These are phyloP conservation scores for Sturnira hondurensis DNA, from an alignment of 2,113 vertebrate genomes.

Conservation along the genomic window DNA sequence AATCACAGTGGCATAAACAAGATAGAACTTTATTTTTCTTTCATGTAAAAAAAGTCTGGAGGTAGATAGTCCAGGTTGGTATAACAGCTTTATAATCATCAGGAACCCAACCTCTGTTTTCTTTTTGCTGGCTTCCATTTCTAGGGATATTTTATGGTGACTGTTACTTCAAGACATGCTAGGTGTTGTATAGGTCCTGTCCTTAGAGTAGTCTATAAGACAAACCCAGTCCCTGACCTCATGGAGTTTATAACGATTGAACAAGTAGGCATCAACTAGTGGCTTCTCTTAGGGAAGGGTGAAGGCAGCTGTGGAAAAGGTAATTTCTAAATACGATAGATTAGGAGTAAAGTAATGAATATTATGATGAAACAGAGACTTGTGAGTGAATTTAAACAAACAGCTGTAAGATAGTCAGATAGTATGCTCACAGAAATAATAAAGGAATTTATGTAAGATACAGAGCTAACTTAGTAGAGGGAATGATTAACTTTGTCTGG, in stretches of 20 bases:
- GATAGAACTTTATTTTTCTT: not conserved
- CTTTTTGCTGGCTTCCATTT: not conserved
- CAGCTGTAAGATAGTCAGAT: not conserved
- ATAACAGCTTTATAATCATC: not conserved
- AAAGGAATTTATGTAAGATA: not conserved
- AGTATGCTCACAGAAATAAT: not conserved
- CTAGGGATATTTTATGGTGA: not conserved
- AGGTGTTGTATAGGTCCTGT: not conserved
- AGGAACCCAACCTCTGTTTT: not conserved
- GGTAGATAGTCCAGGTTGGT: not conserved
- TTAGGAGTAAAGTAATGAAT: not conserved
- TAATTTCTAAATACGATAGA: not conserved
- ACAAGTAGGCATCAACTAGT: not conserved
- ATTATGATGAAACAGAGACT: not conserved
- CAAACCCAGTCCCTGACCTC: not conserved
- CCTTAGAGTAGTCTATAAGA: not conserved
- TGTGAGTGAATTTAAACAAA: not conserved
- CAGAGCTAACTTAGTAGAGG: not conserved
- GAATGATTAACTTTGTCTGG: not conserved
- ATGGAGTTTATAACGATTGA: not conserved
- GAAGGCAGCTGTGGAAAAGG: not conserved
- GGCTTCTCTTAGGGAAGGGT: not conserved
- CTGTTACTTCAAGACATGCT: not conserved
- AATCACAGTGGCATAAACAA: not conserved
- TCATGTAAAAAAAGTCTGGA: not conserved